Base-by-base conservation (phyloP, 2,113 vertebrate genomes). In the Oncorhynchus tshawytscha region DNA sequence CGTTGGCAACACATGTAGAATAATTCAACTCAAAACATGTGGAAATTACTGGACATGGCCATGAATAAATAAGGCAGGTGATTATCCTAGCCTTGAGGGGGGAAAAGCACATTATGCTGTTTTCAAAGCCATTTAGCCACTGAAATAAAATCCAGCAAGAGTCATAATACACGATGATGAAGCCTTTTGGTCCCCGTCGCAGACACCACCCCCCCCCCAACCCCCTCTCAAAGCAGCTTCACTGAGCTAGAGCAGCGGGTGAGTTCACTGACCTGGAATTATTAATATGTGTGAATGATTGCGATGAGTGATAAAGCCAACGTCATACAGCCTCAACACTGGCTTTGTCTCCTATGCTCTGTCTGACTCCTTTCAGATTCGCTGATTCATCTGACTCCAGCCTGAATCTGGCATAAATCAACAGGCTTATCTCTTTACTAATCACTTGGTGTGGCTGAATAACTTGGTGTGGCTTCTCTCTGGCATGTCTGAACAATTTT, bases 51-150 rank as follows among this genome's bases (percentile, higher is more conserved):
- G 88, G 90, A 92, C 90, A 87, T 82, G 88, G 88, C 91, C 83
- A 70, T 90, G 88, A 92, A 92, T 93, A 92, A 92, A 93, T 89
- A 93, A 91, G 85, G 88, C 88, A 82, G 87, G 78, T 79, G 79
- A 91, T 90, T 87, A 91, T 87, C 87, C 88, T 85, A 54, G 86
- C 89, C 92, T 88, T 82, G 80, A 89, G 88, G 86, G 85, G 84
- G 79, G 88, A 82, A 3, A 83, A 86, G 84, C 88, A 90, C 91
- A 91, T 93, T 90, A 92, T 89, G 81, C 90, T 83, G 80, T 89
- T 93, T 92, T 91, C 86, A 90, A 91, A 93, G 92, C 92, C 90
- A 91, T 93, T 93, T 92, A 90, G 85, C 74, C 34, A 92, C 89
- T 90, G 88, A 73, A 84, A 87, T 84, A 82, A 85, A 89, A 89